Evolutionary conservation across 1,140 invertebrate species (phyloP).

Genomic region (Temnothorax longispinosus): DNA sequence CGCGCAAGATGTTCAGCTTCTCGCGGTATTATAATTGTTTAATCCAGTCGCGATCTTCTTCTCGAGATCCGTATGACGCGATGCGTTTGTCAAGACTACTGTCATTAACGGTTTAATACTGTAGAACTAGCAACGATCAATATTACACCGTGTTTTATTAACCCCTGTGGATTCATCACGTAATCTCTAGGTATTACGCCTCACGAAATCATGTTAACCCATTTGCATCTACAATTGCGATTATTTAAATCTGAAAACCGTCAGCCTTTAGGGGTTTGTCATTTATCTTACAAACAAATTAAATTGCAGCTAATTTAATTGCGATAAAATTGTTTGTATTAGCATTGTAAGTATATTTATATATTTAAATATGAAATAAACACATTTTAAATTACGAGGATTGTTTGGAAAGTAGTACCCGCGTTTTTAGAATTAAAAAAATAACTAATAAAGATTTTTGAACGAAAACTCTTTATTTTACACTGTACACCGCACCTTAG

Average conservation of each 20-base stretch:
- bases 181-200: conserved; percentile 44
- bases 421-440: too few species aligned
- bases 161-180: conserved; percentile 28
- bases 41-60: neutral
- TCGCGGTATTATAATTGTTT: neutral
- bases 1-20: neutral
- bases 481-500: too few species aligned
- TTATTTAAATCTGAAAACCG: neutral
- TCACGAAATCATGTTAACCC: conserved; percentile 22
- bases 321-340: neutral
- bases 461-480: too few species aligned
- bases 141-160: conserved; percentile 46
- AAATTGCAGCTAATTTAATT: neutral
- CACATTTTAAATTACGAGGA: neutral
- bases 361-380: neutral
- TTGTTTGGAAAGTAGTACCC: too few species aligned
- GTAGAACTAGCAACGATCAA: conserved; percentile 1
- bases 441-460: too few species aligned
- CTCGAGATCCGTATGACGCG: neutral
- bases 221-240: conserved; percentile 40
- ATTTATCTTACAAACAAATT: neutral
- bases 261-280: neutral
- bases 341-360: neutral
- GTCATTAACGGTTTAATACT: conserved; percentile 9
- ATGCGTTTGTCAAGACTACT: neutral